Evolutionary conservation across 92 coral and sea anemone species (phyloP).

Genomic region (Phenganax stokvisi): DNA sequence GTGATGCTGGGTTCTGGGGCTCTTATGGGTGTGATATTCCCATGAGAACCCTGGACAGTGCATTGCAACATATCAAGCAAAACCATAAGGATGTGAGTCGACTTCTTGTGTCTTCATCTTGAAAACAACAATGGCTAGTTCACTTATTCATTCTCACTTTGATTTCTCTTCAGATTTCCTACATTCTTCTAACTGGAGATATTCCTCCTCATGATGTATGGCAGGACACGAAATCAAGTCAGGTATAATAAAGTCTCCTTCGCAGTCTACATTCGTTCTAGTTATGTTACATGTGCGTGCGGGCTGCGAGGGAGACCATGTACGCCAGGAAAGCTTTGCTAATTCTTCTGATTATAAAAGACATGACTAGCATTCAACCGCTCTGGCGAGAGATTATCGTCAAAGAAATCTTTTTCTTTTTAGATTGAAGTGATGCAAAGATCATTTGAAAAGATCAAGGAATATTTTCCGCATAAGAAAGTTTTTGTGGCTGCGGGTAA

Average conservation of each 20-base stretch:
- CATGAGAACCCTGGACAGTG: slow-evolving; percentile 67
- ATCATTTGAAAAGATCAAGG: slow-evolving; percentile 52
- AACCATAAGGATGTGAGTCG: slow-evolving; percentile 55
- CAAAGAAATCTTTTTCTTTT: neutral
- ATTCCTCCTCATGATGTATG: slow-evolving; percentile 87
- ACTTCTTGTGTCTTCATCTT: neutral
- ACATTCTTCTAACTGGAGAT: slow-evolving; percentile 84
- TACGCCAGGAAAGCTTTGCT: no score
- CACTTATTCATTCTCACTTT: no score
- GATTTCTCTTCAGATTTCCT: slow-evolving; percentile 46
- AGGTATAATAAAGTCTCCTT: slow-evolving; percentile 44
- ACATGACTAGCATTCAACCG: no score
- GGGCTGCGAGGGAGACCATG: neutral
- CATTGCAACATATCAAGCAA: slow-evolving; percentile 69
- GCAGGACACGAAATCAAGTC: slow-evolving; percentile 72
- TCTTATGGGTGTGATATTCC: slow-evolving; percentile 85
- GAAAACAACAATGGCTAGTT: no score
- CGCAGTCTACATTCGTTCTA: no score
- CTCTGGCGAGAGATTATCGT: no score
- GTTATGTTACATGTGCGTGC: neutral
- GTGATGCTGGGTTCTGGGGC: slow-evolving; percentile 81
- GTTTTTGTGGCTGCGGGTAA: slow-evolving; percentile 85
- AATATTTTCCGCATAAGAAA: slow-evolving; percentile 67
- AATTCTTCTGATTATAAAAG: no score
- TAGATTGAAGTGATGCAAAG: slow-evolving; percentile 58